Conservation (phyloP, 2,113 vertebrate species). For the Dromas ardeola region DNA sequence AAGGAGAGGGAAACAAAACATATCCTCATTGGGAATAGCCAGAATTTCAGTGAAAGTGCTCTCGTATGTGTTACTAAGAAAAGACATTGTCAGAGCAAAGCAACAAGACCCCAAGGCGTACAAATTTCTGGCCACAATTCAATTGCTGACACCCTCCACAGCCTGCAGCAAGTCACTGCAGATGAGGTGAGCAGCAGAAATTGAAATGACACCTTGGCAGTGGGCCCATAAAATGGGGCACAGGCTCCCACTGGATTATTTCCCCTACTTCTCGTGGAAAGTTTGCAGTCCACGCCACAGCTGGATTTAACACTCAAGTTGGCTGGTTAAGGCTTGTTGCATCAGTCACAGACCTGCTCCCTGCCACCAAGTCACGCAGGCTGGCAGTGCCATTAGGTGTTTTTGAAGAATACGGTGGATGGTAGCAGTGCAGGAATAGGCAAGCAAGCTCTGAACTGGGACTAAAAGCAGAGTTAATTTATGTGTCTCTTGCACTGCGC, state of each 20-base stretch:
- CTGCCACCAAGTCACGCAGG: neutral
- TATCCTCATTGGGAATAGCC: neutral
- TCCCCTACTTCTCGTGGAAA: neutral
- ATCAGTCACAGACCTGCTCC: neutral
- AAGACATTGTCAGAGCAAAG: neutral
- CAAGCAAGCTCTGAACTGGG: neutral
- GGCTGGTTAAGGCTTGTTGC: neutral
- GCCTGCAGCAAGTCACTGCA: neutral
- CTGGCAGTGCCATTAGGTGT: neutral
- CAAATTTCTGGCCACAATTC: neutral
- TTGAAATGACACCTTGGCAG: neutral
- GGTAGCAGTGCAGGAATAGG: neutral
- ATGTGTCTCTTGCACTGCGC: neutral
- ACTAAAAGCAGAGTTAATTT: neutral
- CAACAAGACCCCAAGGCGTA: neutral
- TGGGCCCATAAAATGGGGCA: neutral
- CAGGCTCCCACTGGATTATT: neutral
- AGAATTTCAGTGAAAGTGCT: neutral
- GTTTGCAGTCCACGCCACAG: neutral
- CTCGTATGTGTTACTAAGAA: neutral
- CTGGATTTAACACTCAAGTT: neutral
- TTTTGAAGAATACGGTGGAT: neutral
- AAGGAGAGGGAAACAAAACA: neutral
- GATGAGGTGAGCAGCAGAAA: neutral
- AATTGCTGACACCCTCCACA: rapidly evolving